These are phyloP conservation scores for Malthinus seriepunctatus DNA, from an alignment of 2,888 invertebrate species.

Conservation along the genomic window DNA sequence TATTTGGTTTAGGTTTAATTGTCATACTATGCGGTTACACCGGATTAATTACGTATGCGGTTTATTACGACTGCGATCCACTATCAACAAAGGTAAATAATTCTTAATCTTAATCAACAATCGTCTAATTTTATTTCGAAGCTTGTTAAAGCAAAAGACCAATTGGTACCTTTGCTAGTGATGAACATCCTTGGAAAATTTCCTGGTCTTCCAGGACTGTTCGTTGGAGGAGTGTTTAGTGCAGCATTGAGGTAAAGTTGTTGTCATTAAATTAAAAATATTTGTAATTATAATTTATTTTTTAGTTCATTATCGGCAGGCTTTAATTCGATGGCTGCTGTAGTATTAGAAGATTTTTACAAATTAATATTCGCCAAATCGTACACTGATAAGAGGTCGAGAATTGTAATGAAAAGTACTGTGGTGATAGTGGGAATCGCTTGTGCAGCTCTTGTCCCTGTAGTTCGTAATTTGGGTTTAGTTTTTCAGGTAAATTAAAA, in stretches of 20 bases:
- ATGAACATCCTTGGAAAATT: too few species aligned
- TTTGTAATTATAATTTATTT: slow-evolving; percentile 53
- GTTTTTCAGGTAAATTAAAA: neutral
- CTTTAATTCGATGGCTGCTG: neutral
- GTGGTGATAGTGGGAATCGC: neutral
- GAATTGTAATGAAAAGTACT: neutral
- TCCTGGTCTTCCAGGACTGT: slow-evolving; percentile 60
- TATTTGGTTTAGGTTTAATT: slow-evolving; percentile 63
- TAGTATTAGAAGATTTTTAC: slow-evolving; percentile 2
- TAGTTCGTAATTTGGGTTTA: neutral
- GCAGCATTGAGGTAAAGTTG: slow-evolving; percentile 68
- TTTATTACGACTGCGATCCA: slow-evolving; percentile 77
- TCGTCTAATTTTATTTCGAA: neutral
- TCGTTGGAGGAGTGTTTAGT: slow-evolving; percentile 71
- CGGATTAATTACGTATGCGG: slow-evolving; percentile 73
- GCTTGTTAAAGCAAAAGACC: neutral
- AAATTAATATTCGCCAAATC: neutral
- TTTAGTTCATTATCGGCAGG: neutral
- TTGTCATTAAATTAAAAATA: slow-evolving; percentile 68
- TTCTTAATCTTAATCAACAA: slow-evolving; percentile 26
- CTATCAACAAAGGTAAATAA: slow-evolving; percentile 71
- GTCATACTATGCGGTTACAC: slow-evolving; percentile 70
- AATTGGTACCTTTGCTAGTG: slow-evolving; percentile 46
- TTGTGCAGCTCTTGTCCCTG: neutral
- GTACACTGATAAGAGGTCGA: neutral